Conservation (phyloP, 2,797 vertebrate species). For the Gymnoscopelus microlampas region DNA sequence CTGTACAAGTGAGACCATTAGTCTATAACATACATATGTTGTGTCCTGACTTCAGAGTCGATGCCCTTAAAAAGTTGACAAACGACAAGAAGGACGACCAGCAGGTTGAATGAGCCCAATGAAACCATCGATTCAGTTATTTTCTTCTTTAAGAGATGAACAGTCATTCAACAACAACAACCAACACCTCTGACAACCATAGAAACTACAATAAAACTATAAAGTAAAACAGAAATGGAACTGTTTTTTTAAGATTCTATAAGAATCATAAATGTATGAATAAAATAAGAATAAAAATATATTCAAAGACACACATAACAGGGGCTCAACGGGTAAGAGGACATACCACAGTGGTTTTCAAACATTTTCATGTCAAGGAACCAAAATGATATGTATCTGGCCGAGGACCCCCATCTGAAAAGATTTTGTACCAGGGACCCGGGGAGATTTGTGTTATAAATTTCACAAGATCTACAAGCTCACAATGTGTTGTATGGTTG, state of each 20-base stretch:
- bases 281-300: background rate
- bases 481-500: too few species aligned
- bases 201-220: background rate
- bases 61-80: too few species aligned
- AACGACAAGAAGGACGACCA: too few species aligned
- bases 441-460: background rate
- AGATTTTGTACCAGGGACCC: background rate
- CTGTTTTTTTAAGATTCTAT: slow-evolving; percentile 47
- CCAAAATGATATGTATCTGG: too few species aligned
- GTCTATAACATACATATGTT: background rate
- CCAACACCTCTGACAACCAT: background rate
- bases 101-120: too few species aligned
- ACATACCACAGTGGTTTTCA: too few species aligned
- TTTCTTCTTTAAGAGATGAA: background rate
- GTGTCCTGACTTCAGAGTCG: too few species aligned
- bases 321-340: too few species aligned
- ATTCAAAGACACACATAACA: background rate
- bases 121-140: too few species aligned
- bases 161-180: background rate
- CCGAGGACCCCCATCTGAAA: too few species aligned
- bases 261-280: slow-evolving; percentile 51
- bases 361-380: too few species aligned
- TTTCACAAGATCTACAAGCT: too few species aligned
- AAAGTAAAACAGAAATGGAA: background rate
- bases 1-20: background rate